Conservation (phyloP, 2,113 vertebrate species). For the Lampris incognitus region DNA sequence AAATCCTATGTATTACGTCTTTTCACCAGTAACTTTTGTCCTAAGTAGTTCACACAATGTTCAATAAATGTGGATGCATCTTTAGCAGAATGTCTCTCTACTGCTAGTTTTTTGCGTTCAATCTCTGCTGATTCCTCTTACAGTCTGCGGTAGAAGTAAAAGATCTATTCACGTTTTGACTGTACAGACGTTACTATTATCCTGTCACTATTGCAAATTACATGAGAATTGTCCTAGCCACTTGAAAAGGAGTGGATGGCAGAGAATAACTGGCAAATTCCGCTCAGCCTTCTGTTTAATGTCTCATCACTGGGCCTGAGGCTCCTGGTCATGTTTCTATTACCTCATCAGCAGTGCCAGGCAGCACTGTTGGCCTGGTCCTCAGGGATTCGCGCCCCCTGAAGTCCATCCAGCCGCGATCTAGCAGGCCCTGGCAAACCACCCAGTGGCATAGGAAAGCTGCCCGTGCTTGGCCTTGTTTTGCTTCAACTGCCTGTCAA, state of each 20-base stretch:
- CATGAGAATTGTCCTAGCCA: slow-evolving; percentile 34
- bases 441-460: slow-evolving; percentile 7
- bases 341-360: slow-evolving; percentile 27
- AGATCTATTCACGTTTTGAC: slow-evolving; percentile 12
- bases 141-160: background rate
- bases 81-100: background rate
- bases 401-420: background rate
- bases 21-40: background rate
- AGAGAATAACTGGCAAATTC: slow-evolving; percentile 30
- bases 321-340: slow-evolving; percentile 37
- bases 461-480: slow-evolving; percentile 28
- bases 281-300: slow-evolving; percentile 28
- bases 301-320: slow-evolving; percentile 26
- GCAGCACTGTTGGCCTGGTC: slow-evolving; percentile 9
- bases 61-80: background rate
- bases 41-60: background rate
- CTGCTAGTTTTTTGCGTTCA: background rate
- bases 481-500: slow-evolving; percentile 42
- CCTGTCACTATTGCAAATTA: slow-evolving; percentile 37
- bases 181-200: slow-evolving; percentile 20
- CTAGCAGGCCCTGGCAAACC: background rate
- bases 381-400: slow-evolving; percentile 6
- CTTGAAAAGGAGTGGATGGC: slow-evolving; percentile 33
- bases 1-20: background rate
- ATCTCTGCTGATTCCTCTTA: slow-evolving; percentile 3